Base-by-base conservation (phyloP, 2,888 invertebrate species). In the Sycophila texana region DNA sequence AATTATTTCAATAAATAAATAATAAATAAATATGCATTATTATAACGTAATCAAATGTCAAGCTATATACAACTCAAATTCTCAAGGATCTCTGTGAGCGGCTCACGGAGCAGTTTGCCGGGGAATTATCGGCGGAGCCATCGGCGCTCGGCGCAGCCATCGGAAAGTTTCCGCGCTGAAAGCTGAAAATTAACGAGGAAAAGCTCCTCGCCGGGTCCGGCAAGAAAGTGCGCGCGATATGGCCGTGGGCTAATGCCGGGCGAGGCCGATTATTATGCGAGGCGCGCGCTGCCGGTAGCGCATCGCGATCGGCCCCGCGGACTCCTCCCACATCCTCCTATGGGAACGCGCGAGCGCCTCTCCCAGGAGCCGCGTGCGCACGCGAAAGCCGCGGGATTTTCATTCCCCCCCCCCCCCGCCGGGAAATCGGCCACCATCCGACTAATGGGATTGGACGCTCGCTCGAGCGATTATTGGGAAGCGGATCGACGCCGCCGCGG, bases 241-340 rank as follows among this genome's bases (percentile, higher is more conserved):
- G 53, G 70, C 76, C 60, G 51, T 51, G 53, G 60, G 66, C 51
- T 73, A 53, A 60, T 53, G 61, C 22, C 16, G 7, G 14, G 30
- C 26, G 4, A 66, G 30, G 5, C 20, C 63, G 73, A 75, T 79
- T 76, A 80, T 80, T 73, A 80, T 80, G 71, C 76, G 16, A 73
- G 79, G 68, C 79, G 76, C 57, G 79, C 63, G 74, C 70, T 53
- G 70, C 65, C 39, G 70, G 65, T 77, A 71, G 76, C 70, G 67
- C 66, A 66, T 68, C 67, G 47, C 60, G 67, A 72, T 72, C 65
- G 60, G 53, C 73, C 73, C 67, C 60, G 30, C 20, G 13, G 20
- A 12, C 20, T 70, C 65, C 58, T 61, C 60, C 68, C 61, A 61
- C 67, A 22, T 63, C 55, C 51, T 68, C 60, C n/a, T 49, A n/a